Percentiles rank a stretch among this genome's conserved stretches.
phyloP scores from a whole-genome alignment of 2,888 invertebrate species.

The Sicus ferrugineus region DNA sequence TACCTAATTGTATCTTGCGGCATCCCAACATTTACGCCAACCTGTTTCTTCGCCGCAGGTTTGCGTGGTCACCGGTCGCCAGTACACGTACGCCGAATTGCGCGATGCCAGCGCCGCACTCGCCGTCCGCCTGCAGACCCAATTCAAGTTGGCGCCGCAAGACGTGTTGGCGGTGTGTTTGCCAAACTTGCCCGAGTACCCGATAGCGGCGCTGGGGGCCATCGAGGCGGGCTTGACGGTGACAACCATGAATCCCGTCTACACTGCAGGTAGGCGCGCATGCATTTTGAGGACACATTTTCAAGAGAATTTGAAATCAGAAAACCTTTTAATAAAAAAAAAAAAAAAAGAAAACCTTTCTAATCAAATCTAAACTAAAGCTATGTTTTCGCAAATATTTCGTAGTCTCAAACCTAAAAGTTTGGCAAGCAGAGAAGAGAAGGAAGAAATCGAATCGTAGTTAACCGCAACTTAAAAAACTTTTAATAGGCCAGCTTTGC shows the following conservation, averaged over 20 bases:
- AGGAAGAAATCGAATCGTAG: not conserved
- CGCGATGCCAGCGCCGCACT: constrained; percentile 73
- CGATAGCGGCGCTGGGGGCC: constrained; percentile 72
- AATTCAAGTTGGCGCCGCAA: constrained; percentile 72
- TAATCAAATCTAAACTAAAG: no score
- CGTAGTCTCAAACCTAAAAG: not conserved
- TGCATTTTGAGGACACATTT: no score
- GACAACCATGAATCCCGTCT: constrained; percentile 79
- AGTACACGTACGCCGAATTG: constrained; percentile 75
- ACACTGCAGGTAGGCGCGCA: constrained; percentile 74
- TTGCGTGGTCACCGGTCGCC: constrained; percentile 75
- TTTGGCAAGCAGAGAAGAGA: not conserved
- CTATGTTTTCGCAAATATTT: not conserved
- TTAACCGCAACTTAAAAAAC: no score
- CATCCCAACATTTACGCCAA: no score
- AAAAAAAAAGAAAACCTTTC: not conserved
- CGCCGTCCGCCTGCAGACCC: constrained; percentile 72
- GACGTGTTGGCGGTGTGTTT: constrained; percentile 76
- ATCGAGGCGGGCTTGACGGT: constrained; percentile 75
- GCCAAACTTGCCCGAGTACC: constrained; percentile 80
- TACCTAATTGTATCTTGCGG: no score
- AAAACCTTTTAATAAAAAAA: not conserved
- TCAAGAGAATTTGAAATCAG: not conserved
- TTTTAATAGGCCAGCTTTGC: no score
- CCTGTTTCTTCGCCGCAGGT: constrained; percentile 67